These are phyloP conservation scores for Nasonia vitripennis DNA, from an alignment of 1,140 invertebrate genomes.

Conservation along the genomic window DNA sequence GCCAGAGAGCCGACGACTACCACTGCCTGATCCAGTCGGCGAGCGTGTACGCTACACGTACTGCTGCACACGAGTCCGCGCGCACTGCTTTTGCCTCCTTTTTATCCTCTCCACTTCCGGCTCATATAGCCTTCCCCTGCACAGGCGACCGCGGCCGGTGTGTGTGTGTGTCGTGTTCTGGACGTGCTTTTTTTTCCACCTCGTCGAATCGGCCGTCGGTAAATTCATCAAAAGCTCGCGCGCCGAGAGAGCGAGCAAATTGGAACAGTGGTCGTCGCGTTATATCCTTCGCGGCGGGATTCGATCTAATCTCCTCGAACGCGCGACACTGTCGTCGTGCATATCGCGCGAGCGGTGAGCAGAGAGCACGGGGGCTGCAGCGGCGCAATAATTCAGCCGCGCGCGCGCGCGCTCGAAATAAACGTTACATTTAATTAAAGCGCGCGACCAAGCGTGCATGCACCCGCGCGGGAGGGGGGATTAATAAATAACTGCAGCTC, in stretches of 20 bases:
- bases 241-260: background rate
- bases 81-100: background rate
- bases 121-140: background rate
- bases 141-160: background rate
- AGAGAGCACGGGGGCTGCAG: no score
- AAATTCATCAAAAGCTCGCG: slow-evolving; percentile 17
- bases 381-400: slow-evolving; percentile 35
- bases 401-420: slow-evolving; percentile 12
- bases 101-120: slow-evolving; percentile 25
- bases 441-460: background rate
- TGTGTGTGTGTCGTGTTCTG: no score
- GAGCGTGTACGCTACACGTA: background rate
- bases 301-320: slow-evolving; percentile 42
- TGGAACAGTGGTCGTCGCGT: background rate
- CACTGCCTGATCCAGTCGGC: slow-evolving; percentile 41
- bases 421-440: slow-evolving; percentile 51
- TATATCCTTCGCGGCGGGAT: slow-evolving; percentile 14
- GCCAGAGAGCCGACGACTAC: background rate
- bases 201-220: background rate
- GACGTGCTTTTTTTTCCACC: background rate
- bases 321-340: slow-evolving; percentile 27
- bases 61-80: slow-evolving; percentile 11
- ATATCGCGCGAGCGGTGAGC: background rate
- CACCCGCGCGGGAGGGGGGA: background rate
- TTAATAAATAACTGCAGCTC: slow-evolving; percentile 39